Conservation (phyloP, 1,140 invertebrate genomes). For the Dendrolimus punctatus region DNA sequence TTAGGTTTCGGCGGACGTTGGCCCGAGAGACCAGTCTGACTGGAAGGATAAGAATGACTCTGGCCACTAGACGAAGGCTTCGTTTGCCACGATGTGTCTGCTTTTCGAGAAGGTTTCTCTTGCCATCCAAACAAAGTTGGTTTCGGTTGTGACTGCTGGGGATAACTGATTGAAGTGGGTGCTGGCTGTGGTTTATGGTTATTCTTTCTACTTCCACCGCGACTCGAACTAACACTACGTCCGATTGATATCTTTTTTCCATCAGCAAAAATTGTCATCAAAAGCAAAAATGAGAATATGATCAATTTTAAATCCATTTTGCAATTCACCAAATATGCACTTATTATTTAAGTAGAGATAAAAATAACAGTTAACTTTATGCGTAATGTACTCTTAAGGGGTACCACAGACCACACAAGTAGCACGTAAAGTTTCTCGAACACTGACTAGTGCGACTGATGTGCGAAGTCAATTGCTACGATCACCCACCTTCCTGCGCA, state of each 20-base stretch:
- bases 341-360: too few species aligned
- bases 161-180: conserved; percentile 52
- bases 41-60: conserved; percentile 58
- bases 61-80: conserved; percentile 30
- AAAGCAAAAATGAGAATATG: conserved; percentile 1
- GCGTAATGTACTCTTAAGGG: neutral
- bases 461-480: conserved; percentile 24
- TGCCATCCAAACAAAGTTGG: conserved; percentile 60
- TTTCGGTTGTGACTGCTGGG: conserved; percentile 48
- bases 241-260: conserved; percentile 44
- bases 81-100: conserved; percentile 33
- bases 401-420: conserved; percentile 15
- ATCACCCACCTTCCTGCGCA: conserved; percentile 31
- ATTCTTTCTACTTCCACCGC: conserved; percentile 38
- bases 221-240: conserved; percentile 42
- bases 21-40: conserved; percentile 53
- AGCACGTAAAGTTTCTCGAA: conserved; percentile 40
- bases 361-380: too few species aligned
- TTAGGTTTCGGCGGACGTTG: conserved; percentile 31
- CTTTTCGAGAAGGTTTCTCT: conserved; percentile 43
- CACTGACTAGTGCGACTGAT: conserved; percentile 13
- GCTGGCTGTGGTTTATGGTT: conserved; percentile 43
- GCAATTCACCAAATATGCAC: neutral
- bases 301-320: conserved; percentile 4
- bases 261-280: conserved; percentile 24